Evolutionary conservation across 2,888 invertebrate species (phyloP), one percentile per base, ranked within the genome.

Genomic region (Linnaemya tessellans): DNA sequence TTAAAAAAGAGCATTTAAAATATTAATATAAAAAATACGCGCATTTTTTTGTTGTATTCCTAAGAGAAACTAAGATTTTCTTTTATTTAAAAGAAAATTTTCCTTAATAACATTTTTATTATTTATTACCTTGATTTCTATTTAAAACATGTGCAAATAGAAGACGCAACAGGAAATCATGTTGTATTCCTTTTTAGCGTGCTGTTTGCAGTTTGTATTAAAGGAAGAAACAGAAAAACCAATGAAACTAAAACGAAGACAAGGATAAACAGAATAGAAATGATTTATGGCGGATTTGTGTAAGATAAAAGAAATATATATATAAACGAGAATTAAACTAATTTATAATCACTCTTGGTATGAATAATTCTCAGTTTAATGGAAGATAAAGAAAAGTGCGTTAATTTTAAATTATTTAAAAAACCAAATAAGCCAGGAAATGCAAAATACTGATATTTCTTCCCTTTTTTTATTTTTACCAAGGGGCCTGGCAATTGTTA

Each of bases 121-220:
- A 41, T 41, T 41, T 41, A 41, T 41, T 41, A 41, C 41, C 81
- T 60, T 70, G 25, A 70, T 70, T 75, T 64, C 30, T 25, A 51
- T 75, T 64, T 30, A 64, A 75, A 70, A 64, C 75, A 81, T 64
- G 75, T 70, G 46, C 46, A 38, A 18, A 13, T 13, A 22, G n/a
- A n/a, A n/a, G 11, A 68, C 35, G 67, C 25, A 68, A 60, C 65
- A 67, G 74, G 67, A 80, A 60, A 68, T 70, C 35, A 11, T 75
- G 46, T 43, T 65, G 43, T 30, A 30, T 30, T 75, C 8, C 64
- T 51, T 49, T 38, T 56, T 20, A 7, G 38, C 20, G 7, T 51
- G 62, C 49, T 38, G 64, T 49, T 54, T 71, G 56, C 43, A 56
- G 35, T 56, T 56, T n/a, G 20, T 9, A 30, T 49, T 25, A 11